Conservation (phyloP, 2,888 invertebrate genomes). For the Barypeithes pellucidus region DNA sequence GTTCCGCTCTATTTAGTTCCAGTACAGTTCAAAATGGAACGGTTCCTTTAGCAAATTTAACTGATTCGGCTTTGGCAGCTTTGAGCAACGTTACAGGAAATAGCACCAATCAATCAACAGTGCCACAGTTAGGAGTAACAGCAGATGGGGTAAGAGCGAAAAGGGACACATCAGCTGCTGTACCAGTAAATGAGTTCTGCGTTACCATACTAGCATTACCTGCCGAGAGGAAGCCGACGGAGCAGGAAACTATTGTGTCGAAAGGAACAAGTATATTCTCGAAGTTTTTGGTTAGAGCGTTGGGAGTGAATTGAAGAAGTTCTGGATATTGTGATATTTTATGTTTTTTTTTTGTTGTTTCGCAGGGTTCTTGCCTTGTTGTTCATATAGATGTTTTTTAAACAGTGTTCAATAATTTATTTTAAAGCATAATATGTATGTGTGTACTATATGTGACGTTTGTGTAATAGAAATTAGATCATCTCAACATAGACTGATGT, state of each 20-base stretch:
- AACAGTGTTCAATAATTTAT: not conserved
- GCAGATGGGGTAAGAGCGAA: slow-evolving; percentile 46
- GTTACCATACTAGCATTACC: slow-evolving; percentile 64
- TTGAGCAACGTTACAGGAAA: slow-evolving; percentile 23
- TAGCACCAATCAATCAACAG: slow-evolving; percentile 7
- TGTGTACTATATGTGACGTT: too few species aligned
- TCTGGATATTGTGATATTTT: too few species aligned
- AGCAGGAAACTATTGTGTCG: slow-evolving; percentile 59
- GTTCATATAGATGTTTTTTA: not conserved
- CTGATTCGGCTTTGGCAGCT: slow-evolving; percentile 34
- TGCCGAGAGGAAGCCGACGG: slow-evolving; percentile 59
- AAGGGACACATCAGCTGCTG: slow-evolving; percentile 45
- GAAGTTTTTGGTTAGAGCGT: slow-evolving; percentile 59
- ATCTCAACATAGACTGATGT: too few species aligned
- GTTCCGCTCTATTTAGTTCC: slow-evolving; percentile 48
- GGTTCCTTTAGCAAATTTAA: slow-evolving; percentile 31
- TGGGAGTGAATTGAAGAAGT: slow-evolving; percentile 55
- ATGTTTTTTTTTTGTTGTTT: not conserved
- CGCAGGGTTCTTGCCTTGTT: not conserved
- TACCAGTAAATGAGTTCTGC: slow-evolving; percentile 60
- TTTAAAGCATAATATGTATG: too few species aligned
- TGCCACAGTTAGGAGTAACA: slow-evolving; percentile 20
- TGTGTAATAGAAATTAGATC: too few species aligned
- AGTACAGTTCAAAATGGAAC: slow-evolving; percentile 38
- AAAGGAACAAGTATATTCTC: slow-evolving; percentile 57